Base-by-base conservation (phyloP, 2,113 vertebrate species). In the Micronycteris hirsuta region DNA sequence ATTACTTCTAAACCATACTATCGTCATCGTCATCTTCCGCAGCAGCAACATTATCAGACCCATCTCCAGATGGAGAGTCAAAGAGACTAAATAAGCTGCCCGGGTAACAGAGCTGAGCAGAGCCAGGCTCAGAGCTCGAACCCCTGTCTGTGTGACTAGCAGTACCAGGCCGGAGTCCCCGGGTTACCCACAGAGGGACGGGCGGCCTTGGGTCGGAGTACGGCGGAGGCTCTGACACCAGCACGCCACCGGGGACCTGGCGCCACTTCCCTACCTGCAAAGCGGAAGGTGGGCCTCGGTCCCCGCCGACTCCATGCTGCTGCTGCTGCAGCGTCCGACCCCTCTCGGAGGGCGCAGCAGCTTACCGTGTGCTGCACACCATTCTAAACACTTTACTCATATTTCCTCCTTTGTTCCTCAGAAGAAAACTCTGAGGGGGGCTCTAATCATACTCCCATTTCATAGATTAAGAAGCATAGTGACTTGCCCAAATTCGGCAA, bases 361-460 rank as follows among this genome's bases (percentile, higher is more conserved):
- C 4, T 33, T 12, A 20, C 36, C 47, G 38, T 13, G 0, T 19
- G 58, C 19, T 6, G 22, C 6, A 4, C 52, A 71, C 3, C 4
- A 24, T 63, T 91, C 38, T 43, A 71, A 91, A 43, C 24, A 14
- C 26, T n/a, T 88, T 41, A 6, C 15, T 54, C 63, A 33, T 56
- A 47, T 77, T 78, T 58, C 4, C 24, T 81, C 49, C 41, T 70
- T 85, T 56, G 8, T 49, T 86, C 43, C 58, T 95, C 45, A 74
- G 68, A 86, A 36, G 58, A 54, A 41, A 68, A 65, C 58, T 36
- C 0, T 15, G 41, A 63, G 52, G 47, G 65, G 10, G 58, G 38
- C 17, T 81, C 67, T 89, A 33, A 24, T 63, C 68, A 28, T 33
- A 12, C 4, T 26, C 17, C 28, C 13, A n/a, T n/a, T 38, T 74